phyloP scores from a whole-genome alignment of 2,888 invertebrate species.

The Mythimna pallens region DNA sequence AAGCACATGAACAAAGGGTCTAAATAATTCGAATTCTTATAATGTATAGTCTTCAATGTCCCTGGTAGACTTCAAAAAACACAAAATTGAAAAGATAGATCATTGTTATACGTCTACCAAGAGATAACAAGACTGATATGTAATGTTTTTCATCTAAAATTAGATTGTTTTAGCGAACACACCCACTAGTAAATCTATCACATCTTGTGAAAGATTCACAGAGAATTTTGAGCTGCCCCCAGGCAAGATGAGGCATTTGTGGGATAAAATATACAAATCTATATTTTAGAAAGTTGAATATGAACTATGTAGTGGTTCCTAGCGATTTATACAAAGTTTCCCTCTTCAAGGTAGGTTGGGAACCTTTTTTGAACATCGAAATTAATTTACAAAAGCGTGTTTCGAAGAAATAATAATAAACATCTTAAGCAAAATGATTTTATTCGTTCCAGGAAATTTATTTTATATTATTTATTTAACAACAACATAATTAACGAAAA shows the following conservation, averaged over 20 bases:
- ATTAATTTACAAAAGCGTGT: background rate
- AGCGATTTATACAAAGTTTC: background rate
- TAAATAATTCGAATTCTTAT: constrained; percentile 2
- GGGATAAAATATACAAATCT: constrained; percentile 51
- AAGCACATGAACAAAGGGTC: background rate
- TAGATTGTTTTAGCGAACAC: constrained; percentile 34
- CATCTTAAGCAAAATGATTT: background rate
- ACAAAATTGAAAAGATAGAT: constrained; percentile 10
- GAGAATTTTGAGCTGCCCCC: constrained; percentile 50
- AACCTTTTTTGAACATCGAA: background rate
- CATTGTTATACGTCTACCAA: constrained; percentile 20
- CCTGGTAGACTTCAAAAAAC: background rate
- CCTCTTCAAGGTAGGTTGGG: background rate
- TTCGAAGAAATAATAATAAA: background rate
- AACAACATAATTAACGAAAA: no score
- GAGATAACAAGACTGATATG: constrained; percentile 28
- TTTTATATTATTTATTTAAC: no score
- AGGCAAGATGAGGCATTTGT: constrained; percentile 44
- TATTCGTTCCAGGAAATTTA: no score
- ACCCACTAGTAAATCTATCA: constrained; percentile 36
- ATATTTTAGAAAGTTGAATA: constrained; percentile 29
- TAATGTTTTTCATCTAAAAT: constrained; percentile 30
- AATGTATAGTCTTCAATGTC: background rate
- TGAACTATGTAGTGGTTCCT: constrained; percentile 14
- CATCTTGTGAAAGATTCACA: constrained; percentile 39